Conservation (phyloP, 2,888 invertebrate species). For the Eristalinus sepulchralis region DNA sequence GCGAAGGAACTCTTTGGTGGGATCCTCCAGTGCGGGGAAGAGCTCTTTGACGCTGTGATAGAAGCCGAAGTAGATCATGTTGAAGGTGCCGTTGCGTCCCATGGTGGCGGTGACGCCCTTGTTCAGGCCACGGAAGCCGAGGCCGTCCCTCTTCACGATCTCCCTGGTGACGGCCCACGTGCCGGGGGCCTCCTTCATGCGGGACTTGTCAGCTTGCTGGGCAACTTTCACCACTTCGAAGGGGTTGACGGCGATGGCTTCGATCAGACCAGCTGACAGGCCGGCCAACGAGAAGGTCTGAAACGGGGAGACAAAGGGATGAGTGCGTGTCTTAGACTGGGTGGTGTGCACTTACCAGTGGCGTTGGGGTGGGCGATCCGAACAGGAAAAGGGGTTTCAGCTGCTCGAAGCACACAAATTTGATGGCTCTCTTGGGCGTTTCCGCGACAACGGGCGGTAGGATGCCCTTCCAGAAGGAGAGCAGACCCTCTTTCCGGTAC, state of each 20-base stretch:
- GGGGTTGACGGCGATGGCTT: conserved; percentile 94
- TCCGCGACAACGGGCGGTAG: conserved; percentile 96
- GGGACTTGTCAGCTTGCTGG: conserved; percentile 87
- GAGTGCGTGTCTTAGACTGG: conserved; percentile 8
- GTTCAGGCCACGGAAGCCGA: conserved; percentile 90
- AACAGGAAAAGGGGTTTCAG: conserved; percentile 93
- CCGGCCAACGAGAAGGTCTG: conserved; percentile 95
- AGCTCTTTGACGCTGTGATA: conserved; percentile 94
- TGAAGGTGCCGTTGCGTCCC: conserved; percentile 94
- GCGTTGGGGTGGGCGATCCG: conserved; percentile 88
- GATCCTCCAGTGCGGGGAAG: conserved; percentile 86
- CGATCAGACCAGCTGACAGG: conserved; percentile 93
- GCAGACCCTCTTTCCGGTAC: conserved; percentile 90
- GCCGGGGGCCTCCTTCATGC: conserved; percentile 85
- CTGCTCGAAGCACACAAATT: conserved; percentile 97
- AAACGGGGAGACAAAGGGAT: conserved; percentile 74
- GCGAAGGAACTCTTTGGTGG: conserved; percentile 86
- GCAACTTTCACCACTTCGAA: conserved; percentile 98
- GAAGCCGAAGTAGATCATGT: conserved; percentile 97
- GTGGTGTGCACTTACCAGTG: conserved; percentile 84
- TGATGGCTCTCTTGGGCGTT: conserved; percentile 96
- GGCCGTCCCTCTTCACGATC: conserved; percentile 88
- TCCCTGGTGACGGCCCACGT: conserved; percentile 90
- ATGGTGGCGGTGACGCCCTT: conserved; percentile 95
- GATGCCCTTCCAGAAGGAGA: conserved; percentile 96